phyloP scores from a whole-genome alignment of 2,113 vertebrate species.

The Rhinolophus ferrumequinum region DNA sequence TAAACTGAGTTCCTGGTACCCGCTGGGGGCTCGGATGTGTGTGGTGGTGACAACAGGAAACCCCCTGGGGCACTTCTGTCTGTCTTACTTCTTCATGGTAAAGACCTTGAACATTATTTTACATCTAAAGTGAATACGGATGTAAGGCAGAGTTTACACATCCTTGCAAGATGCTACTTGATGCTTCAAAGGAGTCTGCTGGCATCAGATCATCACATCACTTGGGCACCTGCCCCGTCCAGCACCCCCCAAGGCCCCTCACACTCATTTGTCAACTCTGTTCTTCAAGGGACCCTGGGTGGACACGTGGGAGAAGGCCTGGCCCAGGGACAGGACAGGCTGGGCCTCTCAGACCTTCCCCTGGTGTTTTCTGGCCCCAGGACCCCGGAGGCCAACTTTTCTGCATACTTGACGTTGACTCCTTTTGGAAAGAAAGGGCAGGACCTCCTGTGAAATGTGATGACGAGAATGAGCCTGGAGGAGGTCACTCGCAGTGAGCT shows the following conservation, averaged over 20 bases:
- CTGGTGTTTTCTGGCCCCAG: neutral
- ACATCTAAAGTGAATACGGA: neutral
- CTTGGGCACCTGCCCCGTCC: neutral
- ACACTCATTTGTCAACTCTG: neutral
- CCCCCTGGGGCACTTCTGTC: neutral
- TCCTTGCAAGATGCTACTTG: neutral
- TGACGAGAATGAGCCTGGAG: rapidly evolving
- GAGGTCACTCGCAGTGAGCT: rapidly evolving
- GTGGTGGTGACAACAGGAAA: rapidly evolving
- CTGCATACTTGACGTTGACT: neutral
- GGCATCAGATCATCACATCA: neutral
- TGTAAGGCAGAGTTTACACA: neutral
- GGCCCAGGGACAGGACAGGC: neutral
- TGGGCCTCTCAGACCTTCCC: neutral
- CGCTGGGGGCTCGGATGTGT: neutral
- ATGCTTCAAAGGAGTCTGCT: neutral
- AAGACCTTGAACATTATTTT: neutral
- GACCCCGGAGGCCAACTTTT: neutral
- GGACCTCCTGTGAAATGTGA: rapidly evolving
- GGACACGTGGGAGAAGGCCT: rapidly evolving
- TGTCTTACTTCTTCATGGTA: neutral
- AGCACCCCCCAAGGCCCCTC: too few species aligned
- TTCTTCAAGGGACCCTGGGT: neutral
- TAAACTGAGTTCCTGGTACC: rapidly evolving
- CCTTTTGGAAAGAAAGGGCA: neutral